Conservation (phyloP, 2,888 invertebrate genomes). For the Mythimna ferrago region DNA sequence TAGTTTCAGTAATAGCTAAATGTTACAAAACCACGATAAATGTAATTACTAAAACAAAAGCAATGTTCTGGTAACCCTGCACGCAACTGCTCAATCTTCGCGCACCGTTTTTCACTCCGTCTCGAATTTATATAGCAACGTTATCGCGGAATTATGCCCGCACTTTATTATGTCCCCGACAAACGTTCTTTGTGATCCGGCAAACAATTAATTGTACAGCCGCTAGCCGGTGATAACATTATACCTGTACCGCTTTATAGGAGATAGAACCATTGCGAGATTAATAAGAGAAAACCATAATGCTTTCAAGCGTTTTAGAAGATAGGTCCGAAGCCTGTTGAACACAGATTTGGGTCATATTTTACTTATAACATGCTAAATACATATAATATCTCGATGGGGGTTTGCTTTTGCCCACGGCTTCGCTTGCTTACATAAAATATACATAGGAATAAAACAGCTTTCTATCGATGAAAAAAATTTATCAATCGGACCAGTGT, state of each 20-base stretch:
- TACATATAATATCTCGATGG: background rate
- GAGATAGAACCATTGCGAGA: slow-evolving; percentile 10
- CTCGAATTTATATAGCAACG: slow-evolving; percentile 73
- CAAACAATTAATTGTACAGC: slow-evolving; percentile 51
- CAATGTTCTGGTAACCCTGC: slow-evolving; percentile 49
- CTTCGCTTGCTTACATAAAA: too few relatives aligned
- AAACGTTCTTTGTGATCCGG: slow-evolving; percentile 56
- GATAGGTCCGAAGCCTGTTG: slow-evolving; percentile 11
- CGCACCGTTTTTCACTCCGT: slow-evolving; percentile 66
- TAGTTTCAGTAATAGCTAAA: background rate
- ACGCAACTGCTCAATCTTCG: slow-evolving; percentile 65
- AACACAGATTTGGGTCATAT: background rate
- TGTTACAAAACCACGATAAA: slow-evolving; percentile 1
- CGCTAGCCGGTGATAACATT: slow-evolving; percentile 45
- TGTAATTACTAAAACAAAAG: slow-evolving; percentile 13
- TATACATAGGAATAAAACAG: too few relatives aligned
- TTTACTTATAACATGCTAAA: background rate
- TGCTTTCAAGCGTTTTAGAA: slow-evolving; percentile 18
- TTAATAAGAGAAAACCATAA: slow-evolving; percentile 10
- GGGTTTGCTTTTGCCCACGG: too few relatives aligned
- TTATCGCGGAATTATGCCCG: slow-evolving; percentile 72
- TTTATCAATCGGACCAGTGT: too few relatives aligned
- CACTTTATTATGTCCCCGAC: slow-evolving; percentile 67
- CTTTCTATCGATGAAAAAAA: too few relatives aligned
- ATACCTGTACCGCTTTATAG: slow-evolving; percentile 33